These are phyloP conservation scores for Bibio marci DNA, from an alignment of 2,888 invertebrate genomes.

Conservation along the genomic window DNA sequence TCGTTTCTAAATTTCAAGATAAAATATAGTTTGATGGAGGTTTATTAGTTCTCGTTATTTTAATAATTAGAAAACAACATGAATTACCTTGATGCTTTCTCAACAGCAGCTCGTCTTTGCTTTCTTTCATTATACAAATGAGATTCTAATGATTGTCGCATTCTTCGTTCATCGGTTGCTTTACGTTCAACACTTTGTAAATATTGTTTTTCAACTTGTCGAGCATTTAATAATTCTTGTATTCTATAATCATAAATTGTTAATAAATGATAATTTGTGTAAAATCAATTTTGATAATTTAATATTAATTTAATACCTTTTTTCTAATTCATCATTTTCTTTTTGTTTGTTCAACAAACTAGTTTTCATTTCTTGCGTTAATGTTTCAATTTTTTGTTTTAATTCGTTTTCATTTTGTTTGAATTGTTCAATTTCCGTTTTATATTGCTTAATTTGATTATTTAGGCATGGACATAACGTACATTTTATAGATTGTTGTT, in stretches of 20 bases:
- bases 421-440: slow-evolving; percentile 26
- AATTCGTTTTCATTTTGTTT: slow-evolving; percentile 29
- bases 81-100: slow-evolving; percentile 26
- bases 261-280: slow-evolving; percentile 1
- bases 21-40: no score
- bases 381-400: slow-evolving; percentile 31
- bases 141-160: slow-evolving; percentile 52
- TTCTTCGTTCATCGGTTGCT: slow-evolving; percentile 64
- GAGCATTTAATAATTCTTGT: slow-evolving; percentile 52
- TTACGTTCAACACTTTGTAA: slow-evolving; percentile 61
- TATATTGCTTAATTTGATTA: slow-evolving; percentile 27
- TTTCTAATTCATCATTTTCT: slow-evolving; percentile 76
- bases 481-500: slow-evolving; percentile 14
- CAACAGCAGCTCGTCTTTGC: slow-evolving; percentile 38
- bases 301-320: slow-evolving; percentile 36
- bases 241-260: slow-evolving; percentile 20
- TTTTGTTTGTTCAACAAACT: slow-evolving; percentile 55
- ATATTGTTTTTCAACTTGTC: slow-evolving; percentile 63
- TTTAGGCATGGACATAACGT: slow-evolving; percentile 28
- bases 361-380: slow-evolving; percentile 46
- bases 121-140: slow-evolving; percentile 58
- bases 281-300: background rate
- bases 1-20: slow-evolving; percentile 36
- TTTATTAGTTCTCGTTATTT: no score
- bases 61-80: background rate